Percentiles rank a stretch among this genome's conserved stretches.
These are phyloP conservation scores for Tetragonula carbonaria DNA, from an alignment of 2,888 invertebrate species.

Conservation along the genomic window DNA sequence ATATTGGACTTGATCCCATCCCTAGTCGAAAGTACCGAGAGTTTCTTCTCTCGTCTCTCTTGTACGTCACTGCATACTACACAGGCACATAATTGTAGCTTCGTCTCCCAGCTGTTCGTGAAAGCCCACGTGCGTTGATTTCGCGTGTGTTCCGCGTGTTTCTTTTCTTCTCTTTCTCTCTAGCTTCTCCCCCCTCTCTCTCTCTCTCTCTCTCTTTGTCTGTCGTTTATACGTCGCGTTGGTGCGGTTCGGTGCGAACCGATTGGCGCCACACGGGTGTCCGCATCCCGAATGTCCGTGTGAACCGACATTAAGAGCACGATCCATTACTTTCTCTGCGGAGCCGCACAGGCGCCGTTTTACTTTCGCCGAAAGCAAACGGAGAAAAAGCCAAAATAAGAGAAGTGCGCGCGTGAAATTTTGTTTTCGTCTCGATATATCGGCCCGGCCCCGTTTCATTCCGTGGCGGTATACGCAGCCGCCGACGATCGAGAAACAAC, in stretches of 20 bases:
- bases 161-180: neutral
- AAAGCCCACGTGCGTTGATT: conserved; percentile 61
- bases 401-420: conserved; percentile 53
- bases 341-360: conserved; percentile 54
- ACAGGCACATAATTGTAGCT: conserved; percentile 54
- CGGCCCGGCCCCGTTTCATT: conserved; percentile 16
- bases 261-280: conserved; percentile 51
- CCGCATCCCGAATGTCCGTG: conserved; percentile 59
- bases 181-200: neutral
- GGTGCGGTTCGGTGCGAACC: conserved; percentile 1
- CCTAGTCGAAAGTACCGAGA: conserved; percentile 67
- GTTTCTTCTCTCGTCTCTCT: conserved; percentile 66
- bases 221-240: neutral
- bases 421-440: conserved; percentile 46
- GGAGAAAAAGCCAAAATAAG: conserved; percentile 53
- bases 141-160: neutral
- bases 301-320: conserved; percentile 60
- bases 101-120: conserved; percentile 74
- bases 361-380: conserved; percentile 71
- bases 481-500: neutral
- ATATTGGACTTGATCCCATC: too few relatives aligned
- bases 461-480: neutral
- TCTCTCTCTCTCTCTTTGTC: neutral
- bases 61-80: conserved; percentile 11
- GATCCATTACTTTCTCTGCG: conserved; percentile 69